phyloP scores from a whole-genome alignment of 2,888 invertebrate genomes.

The Sphecodes monilicornis region DNA sequence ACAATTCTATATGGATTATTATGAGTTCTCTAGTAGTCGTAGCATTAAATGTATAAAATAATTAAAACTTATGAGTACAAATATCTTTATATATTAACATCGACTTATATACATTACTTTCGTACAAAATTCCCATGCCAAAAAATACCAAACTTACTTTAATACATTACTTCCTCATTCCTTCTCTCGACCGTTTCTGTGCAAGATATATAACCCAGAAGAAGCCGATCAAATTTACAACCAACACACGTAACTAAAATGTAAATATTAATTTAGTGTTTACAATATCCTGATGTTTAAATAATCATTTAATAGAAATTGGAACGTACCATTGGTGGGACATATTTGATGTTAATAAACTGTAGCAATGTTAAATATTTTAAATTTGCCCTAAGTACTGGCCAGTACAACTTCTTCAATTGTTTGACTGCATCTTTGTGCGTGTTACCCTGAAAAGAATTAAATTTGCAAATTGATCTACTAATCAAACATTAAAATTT shows the following conservation, averaged over 20 bases:
- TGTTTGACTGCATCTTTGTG: slow-evolving; percentile 88
- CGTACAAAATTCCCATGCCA: too few relatives aligned
- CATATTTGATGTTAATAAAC: slow-evolving; percentile 90
- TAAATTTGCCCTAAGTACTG: slow-evolving; percentile 90
- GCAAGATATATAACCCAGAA: slow-evolving; percentile 92
- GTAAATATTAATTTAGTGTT: not conserved
- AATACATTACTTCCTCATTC: slow-evolving; percentile 48
- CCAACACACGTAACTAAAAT: slow-evolving; percentile 89
- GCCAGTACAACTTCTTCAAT: slow-evolving; percentile 88
- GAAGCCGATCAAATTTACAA: slow-evolving; percentile 91
- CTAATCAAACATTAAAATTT: not conserved
- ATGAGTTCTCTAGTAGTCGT: too few relatives aligned
- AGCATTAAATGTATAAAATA: not conserved
- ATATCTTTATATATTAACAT: not conserved
- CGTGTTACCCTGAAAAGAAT: slow-evolving; percentile 86
- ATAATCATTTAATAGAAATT: not conserved
- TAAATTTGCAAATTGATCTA: not conserved
- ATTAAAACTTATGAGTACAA: not conserved
- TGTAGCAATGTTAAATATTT: slow-evolving; percentile 91
- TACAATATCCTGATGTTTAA: not conserved
- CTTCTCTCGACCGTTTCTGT: slow-evolving; percentile 87
- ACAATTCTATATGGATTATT: not conserved
- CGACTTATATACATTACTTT: slow-evolving; percentile 25
- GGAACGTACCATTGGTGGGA: slow-evolving; percentile 89
- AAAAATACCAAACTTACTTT: slow-evolving; percentile 3